Conservation (phyloP, 1,140 invertebrate species). For the Orius insidiosus region DNA sequence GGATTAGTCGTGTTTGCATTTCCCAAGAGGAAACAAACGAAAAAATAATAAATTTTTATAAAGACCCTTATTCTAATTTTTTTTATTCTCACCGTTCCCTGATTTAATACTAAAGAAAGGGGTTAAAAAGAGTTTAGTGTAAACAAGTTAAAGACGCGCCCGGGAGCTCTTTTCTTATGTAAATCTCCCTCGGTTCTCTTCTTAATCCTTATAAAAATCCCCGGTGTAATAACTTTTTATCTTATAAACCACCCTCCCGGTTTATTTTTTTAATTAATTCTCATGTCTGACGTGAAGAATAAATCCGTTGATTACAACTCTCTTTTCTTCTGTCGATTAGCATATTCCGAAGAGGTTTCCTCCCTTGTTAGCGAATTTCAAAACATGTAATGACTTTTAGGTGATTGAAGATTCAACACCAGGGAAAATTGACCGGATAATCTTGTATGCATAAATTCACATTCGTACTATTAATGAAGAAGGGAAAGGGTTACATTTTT, state of each 20-base stretch:
- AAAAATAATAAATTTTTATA: no score
- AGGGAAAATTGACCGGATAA: no score
- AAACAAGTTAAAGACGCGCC: no score
- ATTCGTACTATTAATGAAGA: no score
- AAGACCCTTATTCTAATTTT: no score
- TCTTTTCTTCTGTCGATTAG: constrained; percentile 5
- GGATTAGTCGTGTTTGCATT: no score
- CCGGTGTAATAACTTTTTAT: constrained; percentile 10
- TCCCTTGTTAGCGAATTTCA: no score
- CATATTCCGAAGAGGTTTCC: background rate
- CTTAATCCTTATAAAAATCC: constrained; percentile 9
- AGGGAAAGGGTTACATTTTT: no score
- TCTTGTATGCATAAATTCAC: no score
- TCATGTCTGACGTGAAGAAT: constrained; percentile 8
- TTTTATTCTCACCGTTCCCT: background rate
- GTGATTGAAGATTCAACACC: no score
- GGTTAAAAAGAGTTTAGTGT: background rate
- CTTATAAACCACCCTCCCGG: constrained; percentile 3
- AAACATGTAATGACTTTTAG: no score
- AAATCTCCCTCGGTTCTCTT: constrained; percentile 4
- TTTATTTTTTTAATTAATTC: constrained; percentile 9
- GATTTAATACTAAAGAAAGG: background rate
- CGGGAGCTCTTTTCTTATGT: constrained; percentile 5
- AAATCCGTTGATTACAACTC: constrained; percentile 8
- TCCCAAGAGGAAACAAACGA: no score